These are phyloP conservation scores for Drosophila trapezifrons DNA, from an alignment of 1,140 invertebrate species.

Conservation along the genomic window DNA sequence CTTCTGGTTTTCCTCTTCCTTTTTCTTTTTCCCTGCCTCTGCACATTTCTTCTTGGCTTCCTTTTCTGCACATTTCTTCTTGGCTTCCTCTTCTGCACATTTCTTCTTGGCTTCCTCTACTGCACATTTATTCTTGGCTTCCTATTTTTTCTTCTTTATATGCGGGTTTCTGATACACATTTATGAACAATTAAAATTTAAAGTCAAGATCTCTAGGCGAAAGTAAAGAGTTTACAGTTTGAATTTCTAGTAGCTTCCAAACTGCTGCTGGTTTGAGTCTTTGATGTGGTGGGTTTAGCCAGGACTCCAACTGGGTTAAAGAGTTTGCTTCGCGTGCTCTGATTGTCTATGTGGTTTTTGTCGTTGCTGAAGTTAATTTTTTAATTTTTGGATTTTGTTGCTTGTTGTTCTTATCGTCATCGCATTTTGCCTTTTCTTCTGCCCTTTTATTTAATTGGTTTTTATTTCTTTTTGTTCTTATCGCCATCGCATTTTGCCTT, in stretches of 20 bases:
- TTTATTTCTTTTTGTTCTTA: too few relatives aligned
- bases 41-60: too few relatives aligned
- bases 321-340: too few relatives aligned
- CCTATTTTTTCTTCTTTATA: constrained; percentile 30
- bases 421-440: too few relatives aligned
- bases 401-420: too few relatives aligned
- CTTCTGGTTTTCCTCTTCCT: neutral
- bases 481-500: too few relatives aligned
- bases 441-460: too few relatives aligned
- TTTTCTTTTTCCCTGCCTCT: neutral
- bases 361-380: neutral
- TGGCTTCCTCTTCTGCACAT: neutral
- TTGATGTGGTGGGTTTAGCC: neutral
- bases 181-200: constrained; percentile 75
- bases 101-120: neutral
- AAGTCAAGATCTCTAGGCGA: constrained; percentile 41
- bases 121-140: neutral
- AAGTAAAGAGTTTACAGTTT: neutral
- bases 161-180: constrained; percentile 56
- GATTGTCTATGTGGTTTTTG: neutral
- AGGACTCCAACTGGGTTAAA: neutral
- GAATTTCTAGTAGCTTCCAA: neutral
- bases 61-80: neutral
- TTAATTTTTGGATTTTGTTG: neutral
- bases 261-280: neutral